Conservation (phyloP, 2,888 invertebrate species). For the Coenonympha arcania region DNA sequence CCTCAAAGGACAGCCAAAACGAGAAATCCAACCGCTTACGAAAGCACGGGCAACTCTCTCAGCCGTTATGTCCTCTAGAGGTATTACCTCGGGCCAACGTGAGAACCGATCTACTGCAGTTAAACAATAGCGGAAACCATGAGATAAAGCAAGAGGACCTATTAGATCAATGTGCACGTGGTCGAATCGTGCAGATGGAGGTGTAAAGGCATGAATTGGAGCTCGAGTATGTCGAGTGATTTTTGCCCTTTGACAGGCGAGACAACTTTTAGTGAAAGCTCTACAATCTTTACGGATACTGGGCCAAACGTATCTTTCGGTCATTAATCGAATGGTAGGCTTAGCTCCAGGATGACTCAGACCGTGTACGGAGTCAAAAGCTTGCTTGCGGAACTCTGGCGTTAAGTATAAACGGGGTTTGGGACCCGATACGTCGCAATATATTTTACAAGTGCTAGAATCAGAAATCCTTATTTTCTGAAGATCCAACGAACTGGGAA, state of each 20-base stretch:
- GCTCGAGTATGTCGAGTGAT: conserved; percentile 32
- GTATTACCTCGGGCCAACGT: conserved; percentile 19
- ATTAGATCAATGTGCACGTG: conserved; percentile 53
- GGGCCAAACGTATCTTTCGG: conserved; percentile 36
- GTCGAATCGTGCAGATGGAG: conserved; percentile 31
- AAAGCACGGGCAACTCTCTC: conserved; percentile 34
- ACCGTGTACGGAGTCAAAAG: conserved; percentile 24
- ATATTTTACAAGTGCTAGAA: conserved; percentile 11
- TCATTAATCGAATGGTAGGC: conserved; percentile 31
- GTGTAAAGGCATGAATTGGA: conserved; percentile 26
- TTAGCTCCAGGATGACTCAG: conserved; percentile 24
- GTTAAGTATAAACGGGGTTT: conserved; percentile 27
- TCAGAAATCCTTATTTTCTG: not conserved
- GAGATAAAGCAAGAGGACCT: conserved; percentile 33
- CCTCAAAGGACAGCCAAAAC: conserved; percentile 41
- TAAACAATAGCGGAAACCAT: conserved; percentile 37
- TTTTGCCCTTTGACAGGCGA: conserved; percentile 40
- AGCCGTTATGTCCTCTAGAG: not conserved
- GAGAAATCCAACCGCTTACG: conserved; percentile 40
- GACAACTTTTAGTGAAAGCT: conserved; percentile 30
- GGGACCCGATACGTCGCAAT: conserved; percentile 24
- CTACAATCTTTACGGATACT: conserved; percentile 36
- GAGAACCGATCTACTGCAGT: conserved; percentile 39
- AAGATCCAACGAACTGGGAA: not conserved
- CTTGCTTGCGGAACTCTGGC: conserved; percentile 16